phyloP scores from a whole-genome alignment of 2,888 invertebrate genomes.

The Dione vanillae region DNA sequence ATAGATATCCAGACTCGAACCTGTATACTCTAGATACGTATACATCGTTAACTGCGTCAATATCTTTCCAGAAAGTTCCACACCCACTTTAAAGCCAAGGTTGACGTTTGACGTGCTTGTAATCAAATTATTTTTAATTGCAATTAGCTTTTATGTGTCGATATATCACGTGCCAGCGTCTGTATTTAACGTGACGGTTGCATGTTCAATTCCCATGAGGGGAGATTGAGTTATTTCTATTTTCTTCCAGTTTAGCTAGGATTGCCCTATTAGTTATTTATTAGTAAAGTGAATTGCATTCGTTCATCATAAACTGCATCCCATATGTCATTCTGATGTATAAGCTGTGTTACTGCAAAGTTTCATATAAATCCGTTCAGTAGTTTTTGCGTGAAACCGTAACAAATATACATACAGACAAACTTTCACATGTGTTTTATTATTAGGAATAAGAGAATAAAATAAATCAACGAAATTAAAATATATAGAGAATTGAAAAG shows the following conservation, averaged over 20 bases:
- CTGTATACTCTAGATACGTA: neutral
- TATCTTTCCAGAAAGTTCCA: conserved; percentile 11
- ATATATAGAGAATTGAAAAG: too few relatives aligned
- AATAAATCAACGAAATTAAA: too few relatives aligned
- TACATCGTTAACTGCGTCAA: conserved; percentile 1
- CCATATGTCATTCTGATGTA: neutral
- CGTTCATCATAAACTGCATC: too few relatives aligned
- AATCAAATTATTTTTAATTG: conserved; percentile 35
- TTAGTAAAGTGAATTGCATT: too few relatives aligned
- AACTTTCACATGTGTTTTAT: neutral
- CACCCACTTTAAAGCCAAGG: conserved; percentile 17
- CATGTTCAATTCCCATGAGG: neutral
- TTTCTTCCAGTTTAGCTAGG: too few relatives aligned
- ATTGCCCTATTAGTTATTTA: too few relatives aligned
- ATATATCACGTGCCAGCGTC: too few relatives aligned
- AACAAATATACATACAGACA: neutral
- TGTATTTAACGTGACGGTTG: neutral
- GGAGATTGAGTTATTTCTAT: too few relatives aligned
- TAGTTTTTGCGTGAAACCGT: neutral
- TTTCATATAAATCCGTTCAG: neutral
- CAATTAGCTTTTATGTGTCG: too few relatives aligned
- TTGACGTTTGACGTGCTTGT: conserved; percentile 26
- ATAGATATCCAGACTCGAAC: neutral
- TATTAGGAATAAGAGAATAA: too few relatives aligned
- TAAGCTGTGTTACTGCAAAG: neutral